Evolutionary conservation across 2,797 vertebrate species (phyloP).

Genomic region (Sebastes wilsoni): DNA sequence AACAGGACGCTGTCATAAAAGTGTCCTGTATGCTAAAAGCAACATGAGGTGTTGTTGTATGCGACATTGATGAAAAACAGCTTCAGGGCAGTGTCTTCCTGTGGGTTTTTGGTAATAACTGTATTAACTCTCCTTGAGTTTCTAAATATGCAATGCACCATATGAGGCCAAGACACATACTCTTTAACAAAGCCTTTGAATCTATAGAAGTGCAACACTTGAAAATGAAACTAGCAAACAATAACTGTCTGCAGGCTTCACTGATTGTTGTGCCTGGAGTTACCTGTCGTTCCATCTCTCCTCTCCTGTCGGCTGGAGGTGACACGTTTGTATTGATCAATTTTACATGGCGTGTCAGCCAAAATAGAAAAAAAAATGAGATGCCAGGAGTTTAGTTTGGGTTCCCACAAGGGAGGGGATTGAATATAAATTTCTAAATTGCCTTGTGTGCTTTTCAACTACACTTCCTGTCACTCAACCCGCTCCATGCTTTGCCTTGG

Average conservation of each 20-base stretch:
- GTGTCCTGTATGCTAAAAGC: neutral
- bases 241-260: slow-evolving; percentile 27
- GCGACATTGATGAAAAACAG: neutral
- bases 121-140: neutral
- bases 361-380: slow-evolving; percentile 43
- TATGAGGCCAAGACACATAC: neutral
- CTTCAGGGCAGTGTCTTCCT: neutral
- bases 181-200: slow-evolving; percentile 12
- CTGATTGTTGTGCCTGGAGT: slow-evolving; percentile 39
- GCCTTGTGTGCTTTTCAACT: slow-evolving; percentile 65
- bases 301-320: slow-evolving; percentile 52
- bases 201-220: neutral
- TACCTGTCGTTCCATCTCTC: slow-evolving; percentile 56
- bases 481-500: neutral
- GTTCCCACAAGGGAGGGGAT: slow-evolving; percentile 52
- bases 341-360: slow-evolving; percentile 68
- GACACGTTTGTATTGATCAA: slow-evolving; percentile 74
- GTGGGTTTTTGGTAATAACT: neutral
- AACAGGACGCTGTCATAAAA: neutral
- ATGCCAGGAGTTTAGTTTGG: slow-evolving; percentile 60
- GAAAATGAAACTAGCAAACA: slow-evolving; percentile 31
- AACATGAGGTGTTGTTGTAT: neutral
- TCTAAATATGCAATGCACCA: neutral
- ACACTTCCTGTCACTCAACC: slow-evolving; percentile 56
- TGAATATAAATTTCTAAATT: slow-evolving; percentile 71